These are phyloP conservation scores for Spisula solida DNA, from an alignment of 2,888 invertebrate genomes.

Conservation along the genomic window DNA sequence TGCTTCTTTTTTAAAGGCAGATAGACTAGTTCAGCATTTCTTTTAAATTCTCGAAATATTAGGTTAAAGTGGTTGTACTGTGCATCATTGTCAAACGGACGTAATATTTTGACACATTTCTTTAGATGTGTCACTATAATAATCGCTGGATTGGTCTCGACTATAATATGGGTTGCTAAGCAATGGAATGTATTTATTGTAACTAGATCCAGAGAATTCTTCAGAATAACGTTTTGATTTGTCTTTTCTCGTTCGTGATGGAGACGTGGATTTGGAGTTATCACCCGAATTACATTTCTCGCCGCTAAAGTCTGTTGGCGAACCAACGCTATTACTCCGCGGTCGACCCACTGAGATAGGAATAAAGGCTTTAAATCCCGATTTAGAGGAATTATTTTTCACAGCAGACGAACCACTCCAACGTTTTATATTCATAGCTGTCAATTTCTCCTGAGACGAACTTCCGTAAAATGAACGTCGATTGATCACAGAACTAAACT, in stretches of 20 bases:
- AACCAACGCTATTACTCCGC: conserved; percentile 73
- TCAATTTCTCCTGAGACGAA: conserved; percentile 74
- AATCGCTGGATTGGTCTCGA: conserved; percentile 79
- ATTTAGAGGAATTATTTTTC: conserved; percentile 56
- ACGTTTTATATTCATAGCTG: conserved; percentile 68
- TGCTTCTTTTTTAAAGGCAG: too few species aligned
- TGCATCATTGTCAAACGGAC: conserved; percentile 77
- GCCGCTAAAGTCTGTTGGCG: conserved; percentile 61
- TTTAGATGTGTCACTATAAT: conserved; percentile 83
- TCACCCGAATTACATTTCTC: conserved; percentile 60
- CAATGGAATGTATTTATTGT: conserved; percentile 72
- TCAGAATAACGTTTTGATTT: conserved; percentile 74
- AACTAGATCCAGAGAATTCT: conserved; percentile 70
- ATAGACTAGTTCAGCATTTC: too few species aligned
- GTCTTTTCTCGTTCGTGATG: conserved; percentile 59
- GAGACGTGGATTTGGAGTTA: conserved; percentile 54
- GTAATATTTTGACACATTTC: conserved; percentile 82
- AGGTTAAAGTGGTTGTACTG: conserved; percentile 49
- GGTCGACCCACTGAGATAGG: conserved; percentile 68
- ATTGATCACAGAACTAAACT: conserved; percentile 71
- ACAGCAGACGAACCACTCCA: conserved; percentile 68
- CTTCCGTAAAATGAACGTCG: conserved; percentile 72
- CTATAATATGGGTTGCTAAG: conserved; percentile 66
- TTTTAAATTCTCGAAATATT: background rate
- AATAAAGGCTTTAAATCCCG: conserved; percentile 71